Conservation (phyloP, 2,888 invertebrate genomes). For the Bedellia somnulentella region DNA sequence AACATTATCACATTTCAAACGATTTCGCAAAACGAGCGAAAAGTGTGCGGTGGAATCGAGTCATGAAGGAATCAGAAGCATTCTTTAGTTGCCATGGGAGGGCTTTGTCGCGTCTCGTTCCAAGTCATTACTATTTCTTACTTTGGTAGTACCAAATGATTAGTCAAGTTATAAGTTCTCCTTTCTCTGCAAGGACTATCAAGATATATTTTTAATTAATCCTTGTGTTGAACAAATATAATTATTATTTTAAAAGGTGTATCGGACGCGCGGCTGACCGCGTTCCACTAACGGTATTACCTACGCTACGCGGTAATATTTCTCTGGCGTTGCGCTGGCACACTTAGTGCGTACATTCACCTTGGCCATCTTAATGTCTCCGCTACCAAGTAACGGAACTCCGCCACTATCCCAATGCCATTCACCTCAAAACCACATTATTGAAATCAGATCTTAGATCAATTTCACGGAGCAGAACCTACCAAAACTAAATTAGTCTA, state of each 20-base stretch:
- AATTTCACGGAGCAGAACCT: too few relatives aligned
- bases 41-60: constrained; percentile 58
- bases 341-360: constrained; percentile 59
- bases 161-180: too few relatives aligned
- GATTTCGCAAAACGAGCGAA: constrained; percentile 59
- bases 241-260: too few relatives aligned
- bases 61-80: constrained; percentile 60
- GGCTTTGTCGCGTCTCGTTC: constrained; percentile 24
- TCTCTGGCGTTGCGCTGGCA: constrained; percentile 55
- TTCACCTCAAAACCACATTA: too few relatives aligned
- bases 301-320: constrained; percentile 52
- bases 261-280: constrained; percentile 49
- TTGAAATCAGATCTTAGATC: too few relatives aligned
- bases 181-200: too few relatives aligned
- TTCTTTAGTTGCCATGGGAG: too few relatives aligned
- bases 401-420: constrained; percentile 11
- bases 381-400: constrained; percentile 14
- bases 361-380: constrained; percentile 43
- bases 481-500: too few relatives aligned
- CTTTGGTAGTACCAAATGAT: too few relatives aligned
- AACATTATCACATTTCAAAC: constrained; percentile 60
- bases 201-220: too few relatives aligned
- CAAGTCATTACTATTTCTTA: too few relatives aligned
- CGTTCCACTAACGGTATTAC: constrained; percentile 55
- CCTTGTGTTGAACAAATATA: too few relatives aligned